Evolutionary conservation across 2,888 invertebrate genomes (phyloP), one percentile per base, ranked within the genome.

Genomic region (Caenorhabditis japonica): DNA sequence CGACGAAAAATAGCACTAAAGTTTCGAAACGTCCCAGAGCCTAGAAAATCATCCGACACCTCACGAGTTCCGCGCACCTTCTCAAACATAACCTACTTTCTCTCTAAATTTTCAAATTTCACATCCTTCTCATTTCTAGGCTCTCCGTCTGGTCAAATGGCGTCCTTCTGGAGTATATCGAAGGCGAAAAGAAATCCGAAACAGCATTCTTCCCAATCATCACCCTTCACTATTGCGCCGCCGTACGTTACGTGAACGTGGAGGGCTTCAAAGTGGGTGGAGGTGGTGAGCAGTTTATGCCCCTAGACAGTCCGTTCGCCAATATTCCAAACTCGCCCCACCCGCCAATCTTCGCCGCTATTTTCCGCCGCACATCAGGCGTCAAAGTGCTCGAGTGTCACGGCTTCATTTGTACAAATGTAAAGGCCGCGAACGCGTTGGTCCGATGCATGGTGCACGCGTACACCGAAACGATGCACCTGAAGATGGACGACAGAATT

Each of bases 351-450:
- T 95, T 99, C 89, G 96, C 97, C 41, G 96, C 96, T 84, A 97
- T 99, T 75, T 90, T 99, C 83, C 92, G 97, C 51, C 92, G 97
- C 79, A 97, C 96, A 47, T 93, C 94, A 52, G 97, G 97, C 58
- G 96, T 97, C 84, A 97, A 97, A 90, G 96, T 85, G 13, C 91
- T 99, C 76, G 99, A 99, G 90, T 97, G 97, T 90, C 97, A 99
- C 90, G 95, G 96, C 77, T 97, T 99, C 89, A 94, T 99, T 87
- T 95, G 96, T 90, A 94, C 95, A 84, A 92, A 95, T 66, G 94
- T 95, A 89, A 93, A 94, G 88, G 97, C 97, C 47, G 97, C 97
- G 76, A 95, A 97, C 89, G 97, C 97, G 83, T 91, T 99, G 87
- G 87, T 87, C 71, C 68, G 88, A 84, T 95, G 95, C 89, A 96